Evolutionary conservation across 2,113 vertebrate genomes (phyloP).

Genomic region (Panurus biarmicus): DNA sequence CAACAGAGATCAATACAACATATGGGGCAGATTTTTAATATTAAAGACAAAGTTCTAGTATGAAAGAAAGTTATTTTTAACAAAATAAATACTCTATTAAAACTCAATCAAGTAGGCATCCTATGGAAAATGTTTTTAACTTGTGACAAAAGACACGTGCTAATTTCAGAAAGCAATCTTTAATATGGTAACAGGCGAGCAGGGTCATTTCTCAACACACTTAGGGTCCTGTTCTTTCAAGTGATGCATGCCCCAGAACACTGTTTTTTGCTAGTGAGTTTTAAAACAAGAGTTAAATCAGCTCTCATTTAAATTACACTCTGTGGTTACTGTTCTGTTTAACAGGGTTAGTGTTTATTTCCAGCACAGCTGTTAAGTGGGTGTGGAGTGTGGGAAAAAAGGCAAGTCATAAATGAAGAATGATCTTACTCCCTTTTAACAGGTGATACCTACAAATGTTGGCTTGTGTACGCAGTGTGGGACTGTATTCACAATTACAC

Average conservation of each 20-base stretch:
- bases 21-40: not conserved
- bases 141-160: not conserved
- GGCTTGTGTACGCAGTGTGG: not conserved
- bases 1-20: not conserved
- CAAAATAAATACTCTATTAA: conserved; percentile 12
- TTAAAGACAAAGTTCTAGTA: not conserved
- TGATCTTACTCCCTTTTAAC: not conserved
- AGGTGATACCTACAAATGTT: not conserved
- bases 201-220: not conserved
- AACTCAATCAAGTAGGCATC: not conserved
- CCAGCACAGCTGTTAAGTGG: not conserved
- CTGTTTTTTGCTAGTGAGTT: not conserved
- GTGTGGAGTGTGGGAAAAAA: not conserved
- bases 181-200: not conserved
- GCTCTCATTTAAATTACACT: not conserved
- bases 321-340: not conserved
- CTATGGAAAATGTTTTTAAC: not conserved
- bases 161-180: not conserved
- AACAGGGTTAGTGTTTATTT: not conserved
- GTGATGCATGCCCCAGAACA: not conserved
- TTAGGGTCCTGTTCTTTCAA: not conserved
- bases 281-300: not conserved
- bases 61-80: not conserved
- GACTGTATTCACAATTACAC: not conserved
- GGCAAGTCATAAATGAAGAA: not conserved